Base-by-base conservation (phyloP, 1,140 invertebrate genomes). In the Pseudomyrmex flavicornis region DNA sequence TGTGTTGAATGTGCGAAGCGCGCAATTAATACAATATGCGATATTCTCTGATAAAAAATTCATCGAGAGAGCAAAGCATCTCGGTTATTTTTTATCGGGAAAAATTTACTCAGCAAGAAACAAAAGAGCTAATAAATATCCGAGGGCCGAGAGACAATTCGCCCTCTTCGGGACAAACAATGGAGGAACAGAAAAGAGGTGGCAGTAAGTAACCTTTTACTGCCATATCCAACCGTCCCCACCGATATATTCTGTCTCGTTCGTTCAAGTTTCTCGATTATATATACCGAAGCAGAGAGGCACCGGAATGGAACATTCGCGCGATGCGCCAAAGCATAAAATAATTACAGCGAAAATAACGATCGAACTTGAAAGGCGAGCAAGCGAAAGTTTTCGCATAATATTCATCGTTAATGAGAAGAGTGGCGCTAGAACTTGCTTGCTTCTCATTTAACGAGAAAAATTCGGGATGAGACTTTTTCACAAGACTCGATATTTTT, bases 101-200 rank as follows among this genome's bases (percentile, higher is more conserved):
- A 85, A 86, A 85, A 86, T 86, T 74, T 59, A 48, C 35, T 35
- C 50, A n/a, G 69, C 4, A 61, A 52, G 54, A 48, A 0, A 15
- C 74, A 74, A 88, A 87, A 68, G 82, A 77, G 82, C 70, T 87
- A 88, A 88, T 88, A 83, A 80, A 79, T 59, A 76, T 65, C 85
- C 68, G 68, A 0, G 17, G 17, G 15, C 10, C 58, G 59, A 62
- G 74, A 59, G 86, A 87, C 82, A 87, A 86, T 88, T 80, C 54
- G 54, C 70, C 68, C 70, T 83, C 85, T 86, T 65, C 22, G 76
- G 72, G 58, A 83, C 66, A 76, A 85, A 75, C 54, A 70, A 80
- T 72, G 46, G 20, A 54, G 66, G 20, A 50, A 59, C 17, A 46
- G 76, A 80, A 35, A 59, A 52, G 56, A 61, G 35, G 20, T 61